Evolutionary conservation across 2,113 vertebrate genomes (phyloP), one percentile per base, ranked within the genome.

Genomic region (Fregata magnificens): DNA sequence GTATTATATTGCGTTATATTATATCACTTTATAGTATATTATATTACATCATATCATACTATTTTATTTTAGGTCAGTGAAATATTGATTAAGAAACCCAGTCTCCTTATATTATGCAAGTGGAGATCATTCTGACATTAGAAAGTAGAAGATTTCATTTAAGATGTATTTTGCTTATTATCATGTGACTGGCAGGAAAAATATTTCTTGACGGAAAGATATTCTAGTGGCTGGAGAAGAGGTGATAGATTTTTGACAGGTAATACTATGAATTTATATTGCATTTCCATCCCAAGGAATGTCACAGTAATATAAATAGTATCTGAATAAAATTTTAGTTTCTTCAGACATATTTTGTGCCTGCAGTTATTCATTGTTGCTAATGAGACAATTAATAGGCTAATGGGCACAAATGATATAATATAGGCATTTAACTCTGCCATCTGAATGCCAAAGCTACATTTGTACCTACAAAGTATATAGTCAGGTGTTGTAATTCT

Each of bases 201-300:
- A 74, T 79, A 82, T 69, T 96, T 85, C 82, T 70, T 85, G 85
- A 82, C 88, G 69, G 56, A 80, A 92, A 76, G 63, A 61, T 94
- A 90, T 86, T 92, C 36, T 82, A 47, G 47, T 80, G 66, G 34
- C 40, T 94, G 61, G 38, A 94, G 80, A 88, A 81, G 34, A 79
- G 20, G 52, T 79, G 77, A 95, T 91, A 93, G 82, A 69, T 94
- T 95, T 96, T 95, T 96, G 91, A 94, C 80, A 95, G 61, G 66
- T 79, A 91, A 52, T 93, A 79, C 86, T 87, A 50, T 87, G 86
- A 90, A 91, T 91, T 97, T 95, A 72, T 92, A 87, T 95, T 94
- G 56, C 73, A 66, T 18, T 91, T 95, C 56, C 49, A 86, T 96
- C 36, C 69, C 52, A 91, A 61, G 74, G 80, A 93, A 88, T 95